Evolutionary conservation across 2,888 invertebrate genomes (phyloP).

Genomic region (Chirona hameri): DNA sequence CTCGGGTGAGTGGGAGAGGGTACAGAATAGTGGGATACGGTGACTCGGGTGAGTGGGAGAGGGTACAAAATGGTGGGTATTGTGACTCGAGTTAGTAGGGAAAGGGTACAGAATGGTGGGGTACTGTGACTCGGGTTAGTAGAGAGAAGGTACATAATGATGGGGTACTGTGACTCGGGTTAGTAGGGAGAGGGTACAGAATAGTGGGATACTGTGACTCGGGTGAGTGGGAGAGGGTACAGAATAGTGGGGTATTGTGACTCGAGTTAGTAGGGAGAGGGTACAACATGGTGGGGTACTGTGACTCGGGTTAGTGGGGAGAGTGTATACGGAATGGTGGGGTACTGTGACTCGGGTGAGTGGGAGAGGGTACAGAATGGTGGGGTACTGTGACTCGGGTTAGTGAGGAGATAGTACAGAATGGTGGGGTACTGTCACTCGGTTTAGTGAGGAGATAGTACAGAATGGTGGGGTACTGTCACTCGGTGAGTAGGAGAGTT

Average conservation of each 20-base stretch:
- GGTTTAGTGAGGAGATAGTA: neutral
- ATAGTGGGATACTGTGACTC: neutral
- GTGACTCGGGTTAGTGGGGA: neutral
- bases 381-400: neutral
- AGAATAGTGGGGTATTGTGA: neutral
- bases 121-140: neutral
- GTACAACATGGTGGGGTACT: neutral
- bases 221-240: neutral
- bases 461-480: too few species aligned
- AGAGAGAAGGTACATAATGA: neutral
- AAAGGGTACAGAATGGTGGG: neutral
- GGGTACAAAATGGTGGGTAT: too few species aligned
- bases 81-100: neutral
- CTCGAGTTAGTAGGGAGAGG: neutral
- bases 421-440: neutral
- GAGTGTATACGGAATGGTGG: too few species aligned
- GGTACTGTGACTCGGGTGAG: neutral
- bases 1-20: neutral
- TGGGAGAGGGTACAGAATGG: neutral
- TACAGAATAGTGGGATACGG: too few species aligned
- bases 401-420: neutral
- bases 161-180: neutral
- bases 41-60: neutral
- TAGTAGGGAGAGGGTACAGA: neutral
- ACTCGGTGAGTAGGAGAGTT: neutral